Conservation (phyloP, 2,797 vertebrate species). For the Triplophysa yarkandensis region DNA sequence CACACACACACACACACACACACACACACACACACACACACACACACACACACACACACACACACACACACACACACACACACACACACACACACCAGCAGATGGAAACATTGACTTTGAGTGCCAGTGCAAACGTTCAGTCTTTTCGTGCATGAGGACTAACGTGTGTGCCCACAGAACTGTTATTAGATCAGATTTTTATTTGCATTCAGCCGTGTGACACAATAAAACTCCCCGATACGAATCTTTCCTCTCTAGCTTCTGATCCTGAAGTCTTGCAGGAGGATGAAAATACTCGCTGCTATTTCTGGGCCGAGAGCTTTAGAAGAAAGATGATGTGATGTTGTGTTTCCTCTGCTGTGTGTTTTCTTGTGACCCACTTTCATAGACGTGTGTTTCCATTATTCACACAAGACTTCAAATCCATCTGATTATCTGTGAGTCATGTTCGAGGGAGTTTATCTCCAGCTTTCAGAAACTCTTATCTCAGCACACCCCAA, state of each 20-base stretch:
- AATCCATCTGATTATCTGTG: neutral
- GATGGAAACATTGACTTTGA: constrained; percentile 43
- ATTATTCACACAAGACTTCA: neutral
- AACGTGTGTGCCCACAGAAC: neutral
- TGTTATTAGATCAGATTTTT: constrained; percentile 22
- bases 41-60: neutral
- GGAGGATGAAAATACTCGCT: constrained; percentile 18
- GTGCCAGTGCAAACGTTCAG: neutral
- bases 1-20: neutral
- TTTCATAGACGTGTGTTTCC: neutral
- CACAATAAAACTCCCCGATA: constrained; percentile 17
- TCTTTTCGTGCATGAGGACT: neutral
- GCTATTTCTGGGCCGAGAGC: constrained; percentile 16
- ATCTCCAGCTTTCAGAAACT: constrained; percentile 25
- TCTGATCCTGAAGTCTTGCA: constrained; percentile 12
- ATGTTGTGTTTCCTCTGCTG: neutral
- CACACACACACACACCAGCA: too few relatives aligned
- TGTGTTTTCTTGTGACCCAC: neutral
- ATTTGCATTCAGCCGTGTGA: neutral
- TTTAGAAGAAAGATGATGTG: neutral
- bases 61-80: too few relatives aligned
- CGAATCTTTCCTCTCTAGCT: neutral
- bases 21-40: neutral
- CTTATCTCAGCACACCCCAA: constrained; percentile 42
- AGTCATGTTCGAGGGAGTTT: constrained; percentile 6